Evolutionary conservation across 2,888 invertebrate genomes (phyloP), one percentile per base, ranked within the genome.

Genomic region (Gibbula magus): DNA sequence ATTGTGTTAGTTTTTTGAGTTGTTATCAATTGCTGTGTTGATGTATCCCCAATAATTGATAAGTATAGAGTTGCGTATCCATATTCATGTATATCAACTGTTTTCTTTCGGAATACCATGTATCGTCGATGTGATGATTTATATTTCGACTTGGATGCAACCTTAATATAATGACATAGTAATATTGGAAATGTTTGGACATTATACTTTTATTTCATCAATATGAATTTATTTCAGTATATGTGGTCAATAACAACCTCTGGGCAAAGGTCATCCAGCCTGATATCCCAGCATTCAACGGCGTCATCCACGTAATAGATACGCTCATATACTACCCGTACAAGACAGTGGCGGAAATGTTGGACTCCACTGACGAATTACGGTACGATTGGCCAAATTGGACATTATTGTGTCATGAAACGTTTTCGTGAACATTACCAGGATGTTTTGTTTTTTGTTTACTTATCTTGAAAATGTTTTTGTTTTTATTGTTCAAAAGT

Each of bases 201-300:
- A n/a, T n/a, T n/a, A n/a, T n/a, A n/a, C n/a, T n/a, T n/a, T n/a
- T n/a, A 2, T 73, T 16, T 3, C 32, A n/a, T n/a, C n/a, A n/a
- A n/a, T 20, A 70, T 16, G 18, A 66, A 3, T 77, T 18, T n/a
- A 20, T 84, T 82, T n/a, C 83, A 90, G 90, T 88, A 3, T 87
- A 82, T 76, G 87, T 87, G 7, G 81, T 87, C 76, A 89, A 87
- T 76, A 89, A 89, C 82, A 89, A 89, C 70, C 83, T 89, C 7
- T 86, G 86, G 81, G 89, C 87, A 0, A 81, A 79, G 29, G 84
- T 90, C 4, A 80, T 88, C 18, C 74, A 78, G 10, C 77, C 86
- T 7, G 86, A 90, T 81, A 88, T 90, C 52, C 88, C 88, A 13
- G 88, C 88, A 0, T 86, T 85, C 20, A 89, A 90, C 61, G 90